Evolutionary conservation across 2,113 vertebrate species (phyloP).

Genomic region (Alexandromys fortis): DNA sequence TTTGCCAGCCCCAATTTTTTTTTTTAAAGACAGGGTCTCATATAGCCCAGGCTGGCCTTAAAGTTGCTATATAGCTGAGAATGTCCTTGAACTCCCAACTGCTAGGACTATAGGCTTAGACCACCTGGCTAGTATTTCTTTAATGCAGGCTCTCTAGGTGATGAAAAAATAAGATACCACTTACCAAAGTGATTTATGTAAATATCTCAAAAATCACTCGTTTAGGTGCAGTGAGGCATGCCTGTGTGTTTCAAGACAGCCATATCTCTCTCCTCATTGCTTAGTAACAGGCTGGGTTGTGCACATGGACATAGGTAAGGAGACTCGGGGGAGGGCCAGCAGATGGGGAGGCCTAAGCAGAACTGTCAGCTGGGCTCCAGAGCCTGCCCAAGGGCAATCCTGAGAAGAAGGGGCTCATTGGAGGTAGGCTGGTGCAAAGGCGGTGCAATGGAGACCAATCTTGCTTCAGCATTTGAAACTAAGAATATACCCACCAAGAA

Average conservation of each 20-base stretch:
- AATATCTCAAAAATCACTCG: not conserved
- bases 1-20: not conserved
- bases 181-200: not conserved
- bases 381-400: not conserved
- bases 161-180: not conserved
- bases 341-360: not conserved
- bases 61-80: not conserved
- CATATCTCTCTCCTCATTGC: not conserved
- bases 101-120: not conserved
- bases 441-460: not conserved
- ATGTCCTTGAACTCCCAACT: not conserved
- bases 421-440: slow-evolving; percentile 6
- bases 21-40: not conserved
- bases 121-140: not conserved
- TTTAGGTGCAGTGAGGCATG: not conserved
- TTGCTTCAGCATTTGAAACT: not conserved
- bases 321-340: not conserved
- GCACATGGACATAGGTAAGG: not conserved
- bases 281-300: not conserved
- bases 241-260: not conserved
- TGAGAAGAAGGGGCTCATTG: slow-evolving; percentile 68
- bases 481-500: not conserved
- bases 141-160: not conserved
- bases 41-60: not conserved
- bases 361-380: not conserved